Percentiles rank a stretch among this genome's conserved stretches.
These are phyloP conservation scores for Macropus fuliginosus DNA, from an alignment of 2,797 vertebrate species.

Conservation along the genomic window DNA sequence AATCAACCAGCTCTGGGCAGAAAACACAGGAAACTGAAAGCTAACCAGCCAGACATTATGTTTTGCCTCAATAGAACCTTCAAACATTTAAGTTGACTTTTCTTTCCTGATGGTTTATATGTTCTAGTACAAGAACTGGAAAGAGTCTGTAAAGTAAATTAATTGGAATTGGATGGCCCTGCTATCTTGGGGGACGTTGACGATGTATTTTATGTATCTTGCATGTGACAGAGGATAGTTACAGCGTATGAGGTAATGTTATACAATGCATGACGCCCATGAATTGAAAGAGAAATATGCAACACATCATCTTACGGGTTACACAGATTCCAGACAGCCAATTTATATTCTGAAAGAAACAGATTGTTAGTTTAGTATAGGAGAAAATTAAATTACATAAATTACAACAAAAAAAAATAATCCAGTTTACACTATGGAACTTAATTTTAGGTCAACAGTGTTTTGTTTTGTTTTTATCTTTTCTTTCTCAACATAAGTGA, in stretches of 20 bases:
- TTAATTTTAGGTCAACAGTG: conserved; percentile 45
- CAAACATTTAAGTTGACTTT: conserved; percentile 74
- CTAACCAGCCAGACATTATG: conserved; percentile 65
- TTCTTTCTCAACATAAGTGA: background rate
- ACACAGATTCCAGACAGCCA: conserved; percentile 69
- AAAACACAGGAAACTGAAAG: conserved; percentile 71
- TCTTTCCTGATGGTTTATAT: conserved; percentile 63
- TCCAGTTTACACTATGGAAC: conserved; percentile 45
- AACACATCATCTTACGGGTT: conserved; percentile 74
- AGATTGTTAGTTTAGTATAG: conserved; percentile 64
- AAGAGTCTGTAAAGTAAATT: conserved; percentile 77
- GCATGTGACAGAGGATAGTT: conserved; percentile 78
- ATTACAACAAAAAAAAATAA: conserved; percentile 44
- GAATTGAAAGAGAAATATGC: conserved; percentile 79
- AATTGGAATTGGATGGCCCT: conserved; percentile 73
- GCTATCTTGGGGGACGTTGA: conserved; percentile 75
- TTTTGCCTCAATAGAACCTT: conserved; percentile 56
- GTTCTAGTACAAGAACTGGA: conserved; percentile 75
- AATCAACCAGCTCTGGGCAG: conserved; percentile 36
- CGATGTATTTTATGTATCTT: conserved; percentile 78
- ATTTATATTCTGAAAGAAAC: conserved; percentile 72
- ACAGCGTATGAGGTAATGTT: conserved; percentile 84
- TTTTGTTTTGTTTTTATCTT: conserved; percentile 16
- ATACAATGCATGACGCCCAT: conserved; percentile 69
- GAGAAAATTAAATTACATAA: conserved; percentile 57